Conservation (phyloP, 2,888 invertebrate genomes). For the Tetrapedia diversipes region DNA sequence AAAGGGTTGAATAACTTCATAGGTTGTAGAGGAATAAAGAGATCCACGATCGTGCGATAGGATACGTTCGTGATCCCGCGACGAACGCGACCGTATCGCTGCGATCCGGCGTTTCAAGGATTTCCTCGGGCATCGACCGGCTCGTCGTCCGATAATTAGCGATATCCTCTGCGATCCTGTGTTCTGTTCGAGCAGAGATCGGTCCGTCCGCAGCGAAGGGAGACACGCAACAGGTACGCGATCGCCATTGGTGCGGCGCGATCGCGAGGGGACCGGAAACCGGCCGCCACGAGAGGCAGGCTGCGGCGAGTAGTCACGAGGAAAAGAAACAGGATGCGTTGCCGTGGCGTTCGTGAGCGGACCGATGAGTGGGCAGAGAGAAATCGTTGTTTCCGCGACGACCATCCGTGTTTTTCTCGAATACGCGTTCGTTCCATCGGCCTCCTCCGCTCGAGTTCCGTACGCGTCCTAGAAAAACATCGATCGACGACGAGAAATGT, state of each 20-base stretch:
- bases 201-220: slow-evolving; percentile 22
- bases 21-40: background rate
- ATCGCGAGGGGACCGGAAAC: slow-evolving; percentile 22
- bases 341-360: background rate
- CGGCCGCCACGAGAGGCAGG: slow-evolving; percentile 6
- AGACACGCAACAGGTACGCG: slow-evolving; percentile 51
- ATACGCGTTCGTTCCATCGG: slow-evolving; percentile 64
- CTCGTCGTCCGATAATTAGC: slow-evolving; percentile 29
- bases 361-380: background rate
- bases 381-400: background rate
- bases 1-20: too few relatives aligned
- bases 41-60: slow-evolving; percentile 18
- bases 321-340: slow-evolving; percentile 23
- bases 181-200: slow-evolving; percentile 36
- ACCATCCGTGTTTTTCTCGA: slow-evolving; percentile 4
- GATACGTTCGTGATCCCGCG: slow-evolving; percentile 14
- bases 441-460: slow-evolving; percentile 53
- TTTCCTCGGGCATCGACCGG: slow-evolving; percentile 37
- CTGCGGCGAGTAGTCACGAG: slow-evolving; percentile 7
- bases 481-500: slow-evolving; percentile 29
- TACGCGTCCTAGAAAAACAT: slow-evolving; percentile 22
- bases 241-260: slow-evolving; percentile 20
- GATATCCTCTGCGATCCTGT: slow-evolving; percentile 39
- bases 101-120: slow-evolving; percentile 50
- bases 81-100: background rate